Evolutionary conservation across 2,888 invertebrate genomes (phyloP).

Genomic region (Antheraea yamamai): DNA sequence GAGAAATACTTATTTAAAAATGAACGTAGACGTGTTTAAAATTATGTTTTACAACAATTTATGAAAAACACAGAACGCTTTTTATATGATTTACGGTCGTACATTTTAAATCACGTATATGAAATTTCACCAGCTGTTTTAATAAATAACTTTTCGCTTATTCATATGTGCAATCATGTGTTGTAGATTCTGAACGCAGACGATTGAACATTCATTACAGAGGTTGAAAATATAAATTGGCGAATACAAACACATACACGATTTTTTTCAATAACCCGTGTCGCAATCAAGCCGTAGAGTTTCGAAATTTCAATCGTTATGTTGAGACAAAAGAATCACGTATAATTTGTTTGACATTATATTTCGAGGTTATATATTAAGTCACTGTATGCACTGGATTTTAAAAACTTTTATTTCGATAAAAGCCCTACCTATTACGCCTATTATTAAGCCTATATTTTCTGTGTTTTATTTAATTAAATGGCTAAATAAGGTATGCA

Average conservation of each 20-base stretch:
- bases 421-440: too few species aligned
- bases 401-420: too few species aligned
- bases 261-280: not conserved
- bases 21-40: too few species aligned
- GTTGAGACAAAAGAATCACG: constrained; percentile 6
- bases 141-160: constrained; percentile 10
- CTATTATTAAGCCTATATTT: too few species aligned
- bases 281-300: constrained; percentile 8
- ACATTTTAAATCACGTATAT: not conserved
- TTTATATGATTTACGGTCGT: not conserved
- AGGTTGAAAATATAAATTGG: constrained; percentile 10
- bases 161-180: constrained; percentile 9
- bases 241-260: not conserved
- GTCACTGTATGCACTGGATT: too few species aligned
- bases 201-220: constrained; percentile 19
- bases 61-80: not conserved
- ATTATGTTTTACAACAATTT: too few species aligned
- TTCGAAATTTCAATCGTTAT: constrained; percentile 14
- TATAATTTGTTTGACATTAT: not conserved
- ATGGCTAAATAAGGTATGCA: too few species aligned
- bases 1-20: too few species aligned
- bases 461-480: too few species aligned
- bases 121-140: not conserved
- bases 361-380: not conserved
- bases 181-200: constrained; percentile 10